A percentile compares a stretch with the other conserved stretches of the same genome.
phyloP scores from a whole-genome alignment of 1,140 invertebrate species.

The Asbolus verrucosus region DNA sequence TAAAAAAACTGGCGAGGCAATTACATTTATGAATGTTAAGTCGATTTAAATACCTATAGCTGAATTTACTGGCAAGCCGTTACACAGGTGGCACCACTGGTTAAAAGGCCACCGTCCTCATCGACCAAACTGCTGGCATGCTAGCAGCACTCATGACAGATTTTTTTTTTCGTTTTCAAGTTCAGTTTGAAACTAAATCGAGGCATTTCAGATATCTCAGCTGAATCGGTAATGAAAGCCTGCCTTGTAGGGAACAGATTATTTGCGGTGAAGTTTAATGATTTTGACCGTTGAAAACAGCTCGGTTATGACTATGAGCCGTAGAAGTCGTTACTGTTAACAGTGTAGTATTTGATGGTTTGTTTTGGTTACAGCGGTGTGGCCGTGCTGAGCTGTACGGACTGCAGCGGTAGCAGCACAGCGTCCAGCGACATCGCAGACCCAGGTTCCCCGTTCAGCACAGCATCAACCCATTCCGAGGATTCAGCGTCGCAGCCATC shows the following conservation, averaged over 20 bases:
- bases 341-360: neutral
- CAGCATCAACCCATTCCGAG: conserved; percentile 66
- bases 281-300: too few species aligned
- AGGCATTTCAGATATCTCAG: neutral
- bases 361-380: conserved; percentile 74
- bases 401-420: conserved; percentile 72
- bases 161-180: too few species aligned
- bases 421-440: conserved; percentile 82
- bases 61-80: conserved; percentile 18
- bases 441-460: conserved; percentile 83
- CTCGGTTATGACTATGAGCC: neutral
- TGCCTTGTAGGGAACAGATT: too few species aligned
- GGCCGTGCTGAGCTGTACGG: conserved; percentile 75
- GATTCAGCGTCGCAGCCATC: conserved; percentile 59
- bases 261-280: too few species aligned
- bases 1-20: too few species aligned
- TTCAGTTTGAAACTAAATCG: too few species aligned
- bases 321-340: neutral
- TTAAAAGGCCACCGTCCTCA: conserved; percentile 22
- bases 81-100: conserved; percentile 46
- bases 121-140: conserved; percentile 28
- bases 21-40: too few species aligned
- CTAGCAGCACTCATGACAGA: neutral
- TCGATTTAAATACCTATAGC: too few species aligned
- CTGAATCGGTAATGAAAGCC: too few species aligned